Evolutionary conservation across 2,113 vertebrate genomes (phyloP).

Genomic region (Dryoscopus gambensis): DNA sequence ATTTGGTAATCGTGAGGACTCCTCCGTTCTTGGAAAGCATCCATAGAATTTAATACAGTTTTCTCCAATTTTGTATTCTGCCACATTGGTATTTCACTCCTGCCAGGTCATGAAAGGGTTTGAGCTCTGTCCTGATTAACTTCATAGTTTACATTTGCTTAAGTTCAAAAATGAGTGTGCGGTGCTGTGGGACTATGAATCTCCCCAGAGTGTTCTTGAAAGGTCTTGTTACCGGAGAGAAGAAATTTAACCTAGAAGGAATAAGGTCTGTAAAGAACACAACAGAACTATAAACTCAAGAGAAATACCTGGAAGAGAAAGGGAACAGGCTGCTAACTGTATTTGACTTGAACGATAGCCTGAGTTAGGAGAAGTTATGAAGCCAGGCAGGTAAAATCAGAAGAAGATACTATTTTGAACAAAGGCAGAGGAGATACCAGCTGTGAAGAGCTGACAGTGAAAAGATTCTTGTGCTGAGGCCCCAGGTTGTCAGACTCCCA

Average conservation of each 20-base stretch:
- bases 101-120: not conserved
- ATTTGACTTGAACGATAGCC: not conserved
- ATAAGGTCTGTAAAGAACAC: not conserved
- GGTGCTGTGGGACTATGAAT: not conserved
- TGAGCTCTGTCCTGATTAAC: not conserved
- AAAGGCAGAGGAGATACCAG: not conserved
- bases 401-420: not conserved
- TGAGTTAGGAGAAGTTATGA: not conserved
- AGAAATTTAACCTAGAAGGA: not conserved
- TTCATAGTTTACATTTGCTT: not conserved
- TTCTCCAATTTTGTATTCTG: not conserved
- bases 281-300: not conserved
- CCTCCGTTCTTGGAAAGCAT: not conserved
- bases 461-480: not conserved
- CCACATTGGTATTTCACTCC: not conserved
- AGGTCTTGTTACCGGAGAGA: not conserved
- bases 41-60: not conserved
- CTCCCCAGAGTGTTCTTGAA: not conserved
- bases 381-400: not conserved
- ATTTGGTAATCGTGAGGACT: not conserved
- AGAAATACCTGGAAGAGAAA: not conserved
- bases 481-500: constrained; percentile 33
- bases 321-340: not conserved
- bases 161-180: not conserved
- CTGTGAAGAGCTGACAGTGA: not conserved